Base-by-base conservation (phyloP, 2,888 invertebrate genomes). In the Sesia bembeciformis region DNA sequence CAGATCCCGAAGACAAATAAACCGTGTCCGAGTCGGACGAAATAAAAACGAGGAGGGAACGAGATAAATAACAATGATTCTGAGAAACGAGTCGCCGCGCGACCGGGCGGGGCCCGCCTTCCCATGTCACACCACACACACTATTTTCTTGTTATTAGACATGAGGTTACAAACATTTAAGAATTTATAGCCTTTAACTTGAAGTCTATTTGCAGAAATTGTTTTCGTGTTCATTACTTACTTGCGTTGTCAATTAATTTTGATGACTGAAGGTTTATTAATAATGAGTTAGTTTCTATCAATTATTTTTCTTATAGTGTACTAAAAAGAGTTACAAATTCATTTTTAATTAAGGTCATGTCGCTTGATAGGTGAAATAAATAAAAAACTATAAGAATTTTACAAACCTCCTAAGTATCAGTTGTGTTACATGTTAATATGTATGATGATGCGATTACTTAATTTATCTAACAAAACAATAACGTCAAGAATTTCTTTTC, bases 1-100 rank as follows among this genome's bases (percentile, higher is more conserved):
- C 81, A 80, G 85, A 87, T 83, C 80, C 80, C 78, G 69, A 88
- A 88, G 86, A 89, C 86, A 89, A 89, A 89, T 85, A 89, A 88
- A 87, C 78, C 69, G 76, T 76, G 74, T 77, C 79, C 78, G 81
- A 84, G 84, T 83, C 76, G 84, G 78, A 76, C 78, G 81, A 84
- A 86, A 87, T 86, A 87, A 85, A 85, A 83, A 76, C 80, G 72
- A 79, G 78, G 79, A 79, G 78, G 76, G 76, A 72, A 70, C 63
- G 81, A 76, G 79, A 88, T 84, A 86, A 87, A 87, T 84, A 86
- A 85, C 85, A 86, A 85, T 84, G 85, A 84, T 83, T 77, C 78
- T 67, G 73, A 67, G 76, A 72, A 74, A 70, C 72, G 70, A 74
- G 70, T 66, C 70, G 60, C 61, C 59, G 54, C 51, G 6, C 40